Evolutionary conservation across 92 coral and sea anemone species (phyloP), one percentile per base, ranked within the genome.

Genomic region (Heliopora coerulea): DNA sequence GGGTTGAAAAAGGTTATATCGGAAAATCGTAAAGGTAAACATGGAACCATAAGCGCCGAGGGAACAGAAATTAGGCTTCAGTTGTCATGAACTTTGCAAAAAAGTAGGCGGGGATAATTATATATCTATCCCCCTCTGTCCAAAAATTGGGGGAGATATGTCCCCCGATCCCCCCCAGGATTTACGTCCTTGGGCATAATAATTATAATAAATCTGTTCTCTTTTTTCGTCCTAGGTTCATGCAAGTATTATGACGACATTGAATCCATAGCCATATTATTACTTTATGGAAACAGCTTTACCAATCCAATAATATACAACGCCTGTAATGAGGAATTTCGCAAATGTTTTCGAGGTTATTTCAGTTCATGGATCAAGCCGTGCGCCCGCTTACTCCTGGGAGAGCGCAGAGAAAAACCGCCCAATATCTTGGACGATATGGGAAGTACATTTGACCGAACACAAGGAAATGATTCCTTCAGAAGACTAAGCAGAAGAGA

Each of bases 271-370:
- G 27, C 26, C 1, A 79, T 84, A 7, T 90, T 93, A 50, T 68
- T 83, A 27, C 79, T 93, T 46, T 93, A 93, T 68, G 83, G 91
- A 37, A 92, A 92, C 84, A 92, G 97, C 65, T 91, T 89, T 7
- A 85, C 91, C 32, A 92, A 92, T 59, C 97, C 97, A 17, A 87
- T 92, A 4, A 89, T 90, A 81, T 92, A 92, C 89, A 92, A 81
- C 24, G 96, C 91, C 28, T 93, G 91, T 60, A 92, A 92, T 80
- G 91, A 88, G 41, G 92, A 92, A 57, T 92, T 92, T 63, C 75
- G 97, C 46, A 89, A 88, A 49, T 96, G 97, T 18, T 92, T 92
- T 63, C 75, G 83, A 34, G 84, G 69, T 24, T 86, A 87, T 70
- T 92, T 92, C 84, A 88, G 83, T 33, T 88, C 89, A 8, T 92